Evolutionary conservation across 2,797 vertebrate species (phyloP), one percentile per base, ranked within the genome.

Genomic region (Jordanella pulchra): DNA sequence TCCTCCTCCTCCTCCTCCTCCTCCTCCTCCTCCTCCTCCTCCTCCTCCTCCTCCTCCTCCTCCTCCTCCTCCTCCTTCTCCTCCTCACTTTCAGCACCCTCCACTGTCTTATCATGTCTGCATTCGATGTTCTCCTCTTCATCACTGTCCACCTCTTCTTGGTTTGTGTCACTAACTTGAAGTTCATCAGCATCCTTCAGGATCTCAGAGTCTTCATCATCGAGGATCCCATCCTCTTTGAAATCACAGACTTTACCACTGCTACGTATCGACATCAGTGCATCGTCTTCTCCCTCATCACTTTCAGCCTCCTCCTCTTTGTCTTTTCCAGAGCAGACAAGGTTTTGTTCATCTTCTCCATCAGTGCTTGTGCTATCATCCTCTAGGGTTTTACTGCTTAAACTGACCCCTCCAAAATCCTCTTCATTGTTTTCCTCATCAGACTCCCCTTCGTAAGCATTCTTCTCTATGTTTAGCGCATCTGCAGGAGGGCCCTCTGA

Each of bases 1-100:
- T 89, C 53, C 89, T 88, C 7, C 93, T 86, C 0, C 92, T 89
- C 83, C 0, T 93, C 87, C 0, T 88, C 83, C 58, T 18, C 86
- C 48, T 82, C 15, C 61, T 81, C 65, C 39, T 63, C 78, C 42
- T 61, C 50, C 64, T 85, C 86, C 1, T 55, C 53, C 3, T 58
- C 55, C 1, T 60, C 83, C 0, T 93, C 86, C 0, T 86, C 78
- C 69, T 85, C 58, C 0, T 82, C 84, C 27, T 78, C 82, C 58
- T 76, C 69, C 48, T 3, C 78, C 42, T n/a, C 60, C 13, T 76
- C 67, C 47, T 65, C 25, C 69, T 84, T 50, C 0, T 82, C 85
- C 30, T 76, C 83, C 61, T 76, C 69, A 51, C 5, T 80, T 44
- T 27, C 65, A 15, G 81, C 84, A 72, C 54, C 69, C 85, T 79